phyloP scores from a whole-genome alignment of 1,140 invertebrate species.

The Oedothorax gibbosus region DNA sequence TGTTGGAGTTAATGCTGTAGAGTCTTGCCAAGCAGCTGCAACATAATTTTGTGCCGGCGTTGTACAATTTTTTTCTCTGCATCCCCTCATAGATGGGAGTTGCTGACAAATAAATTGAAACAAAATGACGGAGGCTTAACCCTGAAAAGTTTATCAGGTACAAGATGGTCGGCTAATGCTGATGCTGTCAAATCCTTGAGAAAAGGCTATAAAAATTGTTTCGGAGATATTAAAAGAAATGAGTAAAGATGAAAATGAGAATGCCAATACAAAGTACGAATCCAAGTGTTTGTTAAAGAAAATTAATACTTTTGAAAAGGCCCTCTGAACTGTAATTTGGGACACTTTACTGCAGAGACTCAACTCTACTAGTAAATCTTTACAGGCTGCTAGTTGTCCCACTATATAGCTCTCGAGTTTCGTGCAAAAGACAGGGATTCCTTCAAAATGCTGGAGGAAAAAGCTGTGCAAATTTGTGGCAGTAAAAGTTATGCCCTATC shows the following conservation, averaged over 20 bases:
- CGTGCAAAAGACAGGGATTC: conserved; percentile 4
- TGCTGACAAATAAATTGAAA: no score
- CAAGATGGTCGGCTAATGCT: conserved; percentile 24
- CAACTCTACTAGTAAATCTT: conserved; percentile 18
- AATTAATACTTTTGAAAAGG: no score
- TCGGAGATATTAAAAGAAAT: no score
- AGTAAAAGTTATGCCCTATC: not conserved
- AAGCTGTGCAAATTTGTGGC: not conserved
- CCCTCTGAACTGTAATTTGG: no score
- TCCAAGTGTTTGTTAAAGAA: no score
- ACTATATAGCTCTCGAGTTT: conserved; percentile 18
- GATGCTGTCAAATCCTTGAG: no score
- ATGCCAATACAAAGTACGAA: no score
- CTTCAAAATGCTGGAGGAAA: no score
- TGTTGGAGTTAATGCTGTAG: conserved; percentile 17
- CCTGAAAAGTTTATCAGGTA: conserved; percentile 16
- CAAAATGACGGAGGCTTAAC: not conserved
- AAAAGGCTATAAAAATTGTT: no score
- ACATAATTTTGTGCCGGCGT: not conserved
- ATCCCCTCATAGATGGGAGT: conserved; percentile 6
- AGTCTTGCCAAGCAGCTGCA: conserved; percentile 2
- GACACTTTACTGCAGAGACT: no score
- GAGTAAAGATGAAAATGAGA: no score
- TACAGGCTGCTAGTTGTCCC: not conserved
- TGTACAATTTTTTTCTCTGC: conserved; percentile 25